Conservation (phyloP, 2,888 invertebrate species). For the Athalia circularis region DNA sequence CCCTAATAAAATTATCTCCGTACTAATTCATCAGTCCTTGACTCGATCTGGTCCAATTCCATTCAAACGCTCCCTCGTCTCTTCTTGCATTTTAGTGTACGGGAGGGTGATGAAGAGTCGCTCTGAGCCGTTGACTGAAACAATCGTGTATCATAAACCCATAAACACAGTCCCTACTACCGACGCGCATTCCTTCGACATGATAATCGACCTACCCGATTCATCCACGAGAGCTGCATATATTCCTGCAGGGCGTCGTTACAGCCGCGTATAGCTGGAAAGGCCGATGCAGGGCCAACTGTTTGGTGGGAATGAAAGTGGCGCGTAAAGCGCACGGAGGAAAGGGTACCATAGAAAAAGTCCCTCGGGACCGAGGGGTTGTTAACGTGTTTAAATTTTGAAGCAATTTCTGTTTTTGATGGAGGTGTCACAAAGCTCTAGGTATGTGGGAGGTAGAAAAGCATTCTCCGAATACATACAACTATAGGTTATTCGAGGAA, state of each 20-base stretch:
- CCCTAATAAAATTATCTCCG: slow-evolving; percentile 68
- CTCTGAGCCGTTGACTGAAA: slow-evolving; percentile 45
- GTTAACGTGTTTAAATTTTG: slow-evolving; percentile 33
- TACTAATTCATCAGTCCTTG: slow-evolving; percentile 65
- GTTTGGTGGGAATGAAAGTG: slow-evolving; percentile 50
- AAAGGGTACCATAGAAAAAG: slow-evolving; percentile 26
- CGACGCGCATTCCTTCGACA: slow-evolving; percentile 19
- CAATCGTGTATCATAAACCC: slow-evolving; percentile 40
- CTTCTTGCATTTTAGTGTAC: slow-evolving; percentile 9
- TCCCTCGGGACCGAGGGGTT: slow-evolving; percentile 38
- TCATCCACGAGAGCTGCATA: background rate
- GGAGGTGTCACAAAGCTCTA: slow-evolving; percentile 22
- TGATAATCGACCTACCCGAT: slow-evolving; percentile 3
- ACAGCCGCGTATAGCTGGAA: slow-evolving; percentile 52
- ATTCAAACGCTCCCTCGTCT: slow-evolving; percentile 52
- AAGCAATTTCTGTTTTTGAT: slow-evolving; percentile 35
- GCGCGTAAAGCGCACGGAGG: slow-evolving; percentile 7
- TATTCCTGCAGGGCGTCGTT: slow-evolving; percentile 17
- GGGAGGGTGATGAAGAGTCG: slow-evolving; percentile 50
- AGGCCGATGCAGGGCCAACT: slow-evolving; percentile 69
- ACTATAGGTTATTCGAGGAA: background rate
- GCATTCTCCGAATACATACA: background rate
- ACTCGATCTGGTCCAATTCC: slow-evolving; percentile 66
- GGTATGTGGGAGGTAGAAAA: background rate
- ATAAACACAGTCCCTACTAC: slow-evolving; percentile 18